phyloP scores from a whole-genome alignment of 2,888 invertebrate species.

The Caenorhabditis angaria region DNA sequence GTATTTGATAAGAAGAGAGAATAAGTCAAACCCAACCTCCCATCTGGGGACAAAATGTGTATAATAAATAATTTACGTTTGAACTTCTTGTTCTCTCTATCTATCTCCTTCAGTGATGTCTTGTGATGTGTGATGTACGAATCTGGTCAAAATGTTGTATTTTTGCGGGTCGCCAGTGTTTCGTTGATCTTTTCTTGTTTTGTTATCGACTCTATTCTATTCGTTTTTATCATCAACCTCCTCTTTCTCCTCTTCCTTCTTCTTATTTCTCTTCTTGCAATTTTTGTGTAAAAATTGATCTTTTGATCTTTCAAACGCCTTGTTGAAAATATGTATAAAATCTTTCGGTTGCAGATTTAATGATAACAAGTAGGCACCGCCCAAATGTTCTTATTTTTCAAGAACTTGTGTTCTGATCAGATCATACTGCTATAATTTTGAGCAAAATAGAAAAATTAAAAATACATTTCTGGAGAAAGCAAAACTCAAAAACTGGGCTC shows the following conservation, averaged over 20 bases:
- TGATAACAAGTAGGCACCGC: too few relatives aligned
- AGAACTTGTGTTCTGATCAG: too few relatives aligned
- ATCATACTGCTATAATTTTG: neutral
- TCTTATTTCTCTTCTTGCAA: neutral
- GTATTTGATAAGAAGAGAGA: too few relatives aligned
- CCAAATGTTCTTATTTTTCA: too few relatives aligned
- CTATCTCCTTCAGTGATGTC: too few relatives aligned
- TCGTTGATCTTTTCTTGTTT: neutral
- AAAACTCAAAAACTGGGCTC: too few relatives aligned
- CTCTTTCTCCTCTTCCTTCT: conserved; percentile 1
- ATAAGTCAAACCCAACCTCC: too few relatives aligned
- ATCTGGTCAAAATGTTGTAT: neutral
- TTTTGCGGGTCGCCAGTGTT: neutral
- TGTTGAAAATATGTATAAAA: too few relatives aligned
- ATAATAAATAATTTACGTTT: neutral
- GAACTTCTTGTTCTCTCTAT: too few relatives aligned
- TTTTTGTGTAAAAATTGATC: conserved; percentile 8
- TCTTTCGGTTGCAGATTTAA: too few relatives aligned
- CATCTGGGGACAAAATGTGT: neutral
- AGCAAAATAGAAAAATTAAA: neutral
- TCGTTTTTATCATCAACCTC: neutral
- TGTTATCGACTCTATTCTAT: neutral
- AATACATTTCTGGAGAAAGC: too few relatives aligned
- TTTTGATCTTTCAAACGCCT: neutral
- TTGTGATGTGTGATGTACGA: neutral